Base-by-base conservation (phyloP, 2,888 invertebrate genomes). In the Blastobasis lacticolella region DNA sequence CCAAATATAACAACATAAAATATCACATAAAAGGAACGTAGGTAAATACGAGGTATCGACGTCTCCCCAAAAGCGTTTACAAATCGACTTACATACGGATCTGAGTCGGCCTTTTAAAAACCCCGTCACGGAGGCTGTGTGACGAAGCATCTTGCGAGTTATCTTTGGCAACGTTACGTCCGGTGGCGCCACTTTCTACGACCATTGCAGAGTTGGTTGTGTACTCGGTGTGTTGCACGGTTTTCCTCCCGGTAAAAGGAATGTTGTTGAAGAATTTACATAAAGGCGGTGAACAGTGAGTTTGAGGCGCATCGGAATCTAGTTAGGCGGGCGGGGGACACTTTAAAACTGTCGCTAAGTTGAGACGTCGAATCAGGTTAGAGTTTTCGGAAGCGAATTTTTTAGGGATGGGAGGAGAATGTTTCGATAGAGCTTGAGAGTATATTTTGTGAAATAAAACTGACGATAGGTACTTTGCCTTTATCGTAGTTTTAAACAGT, bases 301-400 rank as follows among this genome's bases (percentile, higher is more conserved):
- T 82, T 81, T 69, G 75, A 76, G 73, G 66, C 78, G 75, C 75
- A 78, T 78, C 69, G 68, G 77, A 86, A 87, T 86, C 80, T 85
- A 87, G 87, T 88, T 88, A 86, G 72, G 74, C 73, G 73, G 71
- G 68, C 63, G 66, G 63, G 65, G 73, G 78, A 66, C 79, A 86
- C 83, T 87, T 86, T 85, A 82, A 83, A 87, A 88, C 84, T 88
- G 87, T 83, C 87, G 81, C 84, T 82, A 77, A 82, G 84, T 83
- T 79, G 81, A 81, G 79, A 85, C 75, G 80, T 78, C 81, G 81
- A 83, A 85, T 83, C 80, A 81, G 82, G 81, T 87, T 86, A 84
- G 70, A 81, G 78, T 81, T 85, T 81, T 78, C 66, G 73, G 73
- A 70, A 71, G 67, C 23, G 23, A 23, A 23, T 23, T 75, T 76